phyloP scores from a whole-genome alignment of 2,797 vertebrate genomes.

The Phataginus tricuspis region DNA sequence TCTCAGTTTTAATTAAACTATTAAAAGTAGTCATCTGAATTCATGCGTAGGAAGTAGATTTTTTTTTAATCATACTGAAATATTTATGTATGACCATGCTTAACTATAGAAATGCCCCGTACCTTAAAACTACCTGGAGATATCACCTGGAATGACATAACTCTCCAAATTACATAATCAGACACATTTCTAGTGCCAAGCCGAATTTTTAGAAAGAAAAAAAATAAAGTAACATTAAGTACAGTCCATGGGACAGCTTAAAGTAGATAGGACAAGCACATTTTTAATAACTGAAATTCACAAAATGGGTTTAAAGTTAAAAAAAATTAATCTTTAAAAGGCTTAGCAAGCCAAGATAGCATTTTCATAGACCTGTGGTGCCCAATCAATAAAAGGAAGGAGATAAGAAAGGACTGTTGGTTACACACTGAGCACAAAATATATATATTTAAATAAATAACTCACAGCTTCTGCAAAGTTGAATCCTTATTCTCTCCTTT shows the following conservation, averaged over 20 bases:
- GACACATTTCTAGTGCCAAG: neutral
- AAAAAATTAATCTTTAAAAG: constrained; percentile 22
- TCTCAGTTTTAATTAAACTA: constrained; percentile 55
- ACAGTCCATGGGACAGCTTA: neutral
- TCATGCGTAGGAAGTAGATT: neutral
- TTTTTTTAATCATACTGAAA: neutral
- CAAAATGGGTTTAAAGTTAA: neutral
- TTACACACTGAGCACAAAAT: neutral
- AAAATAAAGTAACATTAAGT: neutral
- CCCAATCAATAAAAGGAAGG: neutral
- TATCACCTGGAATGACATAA: neutral
- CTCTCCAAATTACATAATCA: neutral
- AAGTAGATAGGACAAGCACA: neutral
- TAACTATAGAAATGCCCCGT: neutral
- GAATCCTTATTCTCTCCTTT: neutral
- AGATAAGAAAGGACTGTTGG: neutral
- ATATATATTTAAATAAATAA: neutral
- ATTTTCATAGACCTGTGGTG: neutral
- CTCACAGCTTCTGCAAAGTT: neutral
- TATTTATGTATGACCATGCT: neutral
- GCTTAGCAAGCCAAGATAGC: neutral
- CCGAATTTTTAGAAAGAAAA: constrained; percentile 33
- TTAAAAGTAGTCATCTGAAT: constrained; percentile 7
- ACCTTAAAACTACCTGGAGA: neutral
- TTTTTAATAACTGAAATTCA: constrained; percentile 37